Evolutionary conservation across 2,113 vertebrate genomes (phyloP), one percentile per base, ranked within the genome.

Genomic region (Campylomormyrus numenius): DNA sequence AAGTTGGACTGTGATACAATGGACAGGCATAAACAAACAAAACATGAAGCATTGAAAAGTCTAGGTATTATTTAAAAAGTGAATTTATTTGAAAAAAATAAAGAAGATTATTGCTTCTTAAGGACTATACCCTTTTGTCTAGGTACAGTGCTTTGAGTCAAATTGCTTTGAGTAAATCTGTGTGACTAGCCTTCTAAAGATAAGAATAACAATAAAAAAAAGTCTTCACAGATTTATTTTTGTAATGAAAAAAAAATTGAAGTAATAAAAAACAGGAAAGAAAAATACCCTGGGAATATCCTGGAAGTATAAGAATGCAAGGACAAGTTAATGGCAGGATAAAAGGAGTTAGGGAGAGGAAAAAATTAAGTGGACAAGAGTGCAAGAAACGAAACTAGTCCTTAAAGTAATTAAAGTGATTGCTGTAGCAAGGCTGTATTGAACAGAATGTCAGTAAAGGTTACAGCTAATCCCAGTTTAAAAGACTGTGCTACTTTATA

Each of bases 101-200:
- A 91, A 88, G 48, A 70, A 88, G 93, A 95, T 94, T 94, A 93
- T 90, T 92, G 91, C 46, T 86, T 91, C 92, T 93, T 92, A 83
- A 90, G 92, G 92, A 83, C 92, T 94, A 49, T 90, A 85, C 27
- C 74, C 83, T 53, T 50, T 62, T 42, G 74, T 80, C 52, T 89
- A 92, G 91, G 91, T 92, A 77, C 50, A 39, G 87, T 85, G 90
- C 90, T 90, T 94, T 91, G 93, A 85, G 24, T 13, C 52, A 45
- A 46, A 15, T 80, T 85, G 84, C 93, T 94, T 88, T 66, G 53
- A 31, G 21, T 90, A 66, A 94, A 92, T 92, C 92, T 92, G 92
- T 90, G 91, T 52, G 94, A 94, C 95, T 95, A 95, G 90, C 91
- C 91, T 92, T 94, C 95, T 94, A 92, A 91, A 94, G 95, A 96